These are phyloP conservation scores for Diglossa brunneiventris DNA, from an alignment of 2,113 vertebrate species.

Conservation along the genomic window DNA sequence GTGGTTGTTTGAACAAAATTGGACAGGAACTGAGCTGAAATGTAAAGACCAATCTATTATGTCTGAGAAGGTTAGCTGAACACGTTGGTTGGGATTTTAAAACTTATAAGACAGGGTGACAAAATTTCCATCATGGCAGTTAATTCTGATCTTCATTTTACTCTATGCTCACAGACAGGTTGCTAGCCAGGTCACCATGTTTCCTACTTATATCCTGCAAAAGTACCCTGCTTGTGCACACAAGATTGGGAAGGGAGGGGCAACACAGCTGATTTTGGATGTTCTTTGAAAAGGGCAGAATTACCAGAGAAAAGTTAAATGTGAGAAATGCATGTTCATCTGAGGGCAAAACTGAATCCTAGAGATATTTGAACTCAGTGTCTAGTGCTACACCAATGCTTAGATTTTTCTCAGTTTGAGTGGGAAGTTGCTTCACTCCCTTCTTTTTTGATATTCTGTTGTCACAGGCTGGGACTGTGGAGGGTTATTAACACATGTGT, in stretches of 20 bases:
- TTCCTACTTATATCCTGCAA: background rate
- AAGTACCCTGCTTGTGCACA: background rate
- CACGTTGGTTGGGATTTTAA: background rate
- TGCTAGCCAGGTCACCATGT: background rate
- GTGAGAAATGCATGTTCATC: background rate
- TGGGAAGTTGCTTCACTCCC: background rate
- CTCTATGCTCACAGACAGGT: background rate
- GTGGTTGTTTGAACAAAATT: background rate
- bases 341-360: background rate
- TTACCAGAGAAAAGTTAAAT: background rate
- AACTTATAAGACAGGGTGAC: background rate
- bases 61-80: background rate
- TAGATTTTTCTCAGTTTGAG: background rate
- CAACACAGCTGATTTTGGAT: background rate
- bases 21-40: background rate
- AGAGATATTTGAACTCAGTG: background rate
- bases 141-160: background rate
- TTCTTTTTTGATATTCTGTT: background rate
- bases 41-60: background rate
- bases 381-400: background rate
- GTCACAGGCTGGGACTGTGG: background rate
- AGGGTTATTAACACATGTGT: background rate
- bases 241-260: background rate
- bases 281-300: background rate
- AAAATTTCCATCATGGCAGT: background rate